phyloP scores from a whole-genome alignment of 2,888 invertebrate species.

The Lottia scabra region DNA sequence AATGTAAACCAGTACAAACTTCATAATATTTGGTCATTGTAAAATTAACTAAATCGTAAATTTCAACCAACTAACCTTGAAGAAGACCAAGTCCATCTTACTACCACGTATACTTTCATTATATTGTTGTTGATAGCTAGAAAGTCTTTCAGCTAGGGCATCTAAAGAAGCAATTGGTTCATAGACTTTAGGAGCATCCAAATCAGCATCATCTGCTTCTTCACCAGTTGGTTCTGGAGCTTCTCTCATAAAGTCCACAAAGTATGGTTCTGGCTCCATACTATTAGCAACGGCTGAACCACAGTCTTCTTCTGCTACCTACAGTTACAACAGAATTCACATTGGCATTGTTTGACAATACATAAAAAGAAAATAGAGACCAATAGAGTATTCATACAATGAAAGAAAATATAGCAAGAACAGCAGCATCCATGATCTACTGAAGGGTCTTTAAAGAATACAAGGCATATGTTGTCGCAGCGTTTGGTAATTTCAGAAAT shows the following conservation, averaged over 20 bases:
- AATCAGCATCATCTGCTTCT: conserved; percentile 93
- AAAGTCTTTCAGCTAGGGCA: conserved; percentile 74
- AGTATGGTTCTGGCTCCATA: conserved; percentile 87
- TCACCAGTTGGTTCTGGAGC: conserved; percentile 98
- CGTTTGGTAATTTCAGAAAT: too few species aligned
- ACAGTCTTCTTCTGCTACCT: conserved; percentile 78
- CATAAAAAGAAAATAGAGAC: too few species aligned
- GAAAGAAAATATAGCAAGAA: too few species aligned
- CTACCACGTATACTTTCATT: conserved; percentile 68
- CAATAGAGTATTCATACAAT: too few species aligned
- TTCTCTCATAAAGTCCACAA: conserved; percentile 97
- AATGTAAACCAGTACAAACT: too few species aligned
- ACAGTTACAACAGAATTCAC: not conserved
- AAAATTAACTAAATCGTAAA: too few species aligned
- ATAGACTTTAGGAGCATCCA: conserved; percentile 95
- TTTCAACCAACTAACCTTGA: conserved; percentile 64
- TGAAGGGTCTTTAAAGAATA: too few species aligned
- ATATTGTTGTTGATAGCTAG: conserved; percentile 63
- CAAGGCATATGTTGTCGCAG: too few species aligned
- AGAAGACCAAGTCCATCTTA: conserved; percentile 70
- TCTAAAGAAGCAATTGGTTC: conserved; percentile 83
- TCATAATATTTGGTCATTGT: too few species aligned
- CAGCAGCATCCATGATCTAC: too few species aligned
- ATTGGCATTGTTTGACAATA: not conserved
- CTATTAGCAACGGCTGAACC: conserved; percentile 70